Evolutionary conservation across 2,113 vertebrate species (phyloP).

Genomic region (Ia io): DNA sequence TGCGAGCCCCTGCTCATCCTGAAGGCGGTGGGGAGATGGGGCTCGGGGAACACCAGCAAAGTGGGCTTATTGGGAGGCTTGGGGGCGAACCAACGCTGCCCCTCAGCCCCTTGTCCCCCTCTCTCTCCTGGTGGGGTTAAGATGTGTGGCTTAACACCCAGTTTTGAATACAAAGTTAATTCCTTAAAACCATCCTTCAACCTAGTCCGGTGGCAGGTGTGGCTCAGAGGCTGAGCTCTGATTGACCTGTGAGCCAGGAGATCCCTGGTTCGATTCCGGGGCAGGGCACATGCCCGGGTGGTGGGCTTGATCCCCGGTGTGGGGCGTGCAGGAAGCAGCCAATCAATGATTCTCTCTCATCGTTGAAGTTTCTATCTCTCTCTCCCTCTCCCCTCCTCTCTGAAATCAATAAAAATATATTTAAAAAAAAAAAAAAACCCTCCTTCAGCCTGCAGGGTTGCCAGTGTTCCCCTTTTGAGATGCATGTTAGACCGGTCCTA

Average conservation of each 20-base stretch:
- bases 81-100: conserved; percentile 56
- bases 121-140: conserved; percentile 35
- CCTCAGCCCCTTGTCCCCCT: neutral
- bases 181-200: conserved; percentile 59
- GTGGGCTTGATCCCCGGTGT: too few relatives aligned
- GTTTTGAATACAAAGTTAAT: conserved; percentile 77
- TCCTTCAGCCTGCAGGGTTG: conserved; percentile 54
- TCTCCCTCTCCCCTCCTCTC: too few relatives aligned
- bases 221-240: too few relatives aligned
- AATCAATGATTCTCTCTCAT: too few relatives aligned
- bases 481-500: conserved; percentile 61
- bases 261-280: too few relatives aligned
- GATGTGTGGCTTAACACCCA: conserved; percentile 72
- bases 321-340: too few relatives aligned
- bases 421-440: too few relatives aligned
- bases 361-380: too few relatives aligned
- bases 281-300: too few relatives aligned
- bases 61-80: conserved; percentile 72
- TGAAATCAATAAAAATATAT: too few relatives aligned
- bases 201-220: too few relatives aligned
- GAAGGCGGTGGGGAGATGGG: neutral
- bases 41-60: conserved; percentile 46
- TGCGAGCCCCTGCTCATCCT: conserved; percentile 64
- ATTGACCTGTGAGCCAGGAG: too few relatives aligned
- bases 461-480: conserved; percentile 65